Base-by-base conservation (phyloP, 2,888 invertebrate species). In the Merodon equestris region DNA sequence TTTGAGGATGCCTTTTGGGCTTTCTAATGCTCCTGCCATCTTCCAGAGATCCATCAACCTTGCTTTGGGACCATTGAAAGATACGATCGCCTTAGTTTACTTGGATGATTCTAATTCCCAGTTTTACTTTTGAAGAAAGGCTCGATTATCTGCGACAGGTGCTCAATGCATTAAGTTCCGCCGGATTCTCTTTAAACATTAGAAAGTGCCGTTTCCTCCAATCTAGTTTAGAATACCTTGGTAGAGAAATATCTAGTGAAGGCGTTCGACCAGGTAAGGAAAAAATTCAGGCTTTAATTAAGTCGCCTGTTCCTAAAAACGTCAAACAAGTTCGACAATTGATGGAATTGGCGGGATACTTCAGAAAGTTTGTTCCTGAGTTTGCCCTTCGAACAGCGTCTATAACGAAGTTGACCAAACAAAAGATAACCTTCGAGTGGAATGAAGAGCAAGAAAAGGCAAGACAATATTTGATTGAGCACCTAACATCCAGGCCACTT, bases 1-100 rank as follows among this genome's bases (percentile, higher is more conserved):
- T 50, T 67, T 57, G 48, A 14, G 48, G 10, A 57, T 57, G 57
- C 57, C 51, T 40, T 67, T 67, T 44, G 58, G 58, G 19, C 38
- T 57, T 40, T 44, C 53, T 38, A 53, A 53, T 34, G 58, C 47
- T n/a, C 47, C 50, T 40, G 61, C 50, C 38, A 48, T 50, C 15
- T 61, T 50, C 9, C 61, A 50, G 15, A 42, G 61, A 40, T 40
- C 51, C 13, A 61, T 42, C 9, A 42, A 51, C 19, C 27, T 51
- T 13, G 38, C 47, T 13, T 40, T 58, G 44, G 50, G 61, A 40
- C 42, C 42, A 9, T 42, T 19, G 14, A 61, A 61, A 50, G 18
- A 27, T 18, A 48, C 48, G 48, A 48, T 60, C 14, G 61, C 27
- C 0, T 19, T 48, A 12, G 48, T 38, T 9, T 60, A 60, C 36